Base-by-base conservation (phyloP, 2,888 invertebrate species). In the Drosophila melanosoma region DNA sequence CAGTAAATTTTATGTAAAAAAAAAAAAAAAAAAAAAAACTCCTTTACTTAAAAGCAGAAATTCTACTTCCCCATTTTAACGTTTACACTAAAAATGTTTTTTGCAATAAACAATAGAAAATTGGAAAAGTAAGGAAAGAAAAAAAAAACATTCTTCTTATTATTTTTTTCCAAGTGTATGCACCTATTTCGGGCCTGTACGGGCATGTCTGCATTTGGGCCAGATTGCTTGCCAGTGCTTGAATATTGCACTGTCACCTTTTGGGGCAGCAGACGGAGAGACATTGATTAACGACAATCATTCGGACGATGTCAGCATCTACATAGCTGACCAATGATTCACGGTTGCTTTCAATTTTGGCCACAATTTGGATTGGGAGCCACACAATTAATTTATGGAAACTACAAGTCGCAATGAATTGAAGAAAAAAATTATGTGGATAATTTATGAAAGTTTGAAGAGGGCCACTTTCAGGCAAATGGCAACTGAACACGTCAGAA, bases 241-340 rank as follows among this genome's bases (percentile, higher is more conserved):
- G 29, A 77, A 80, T 74, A 68, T 64, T 68, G 58, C 71, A 69
- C 23, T 78, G 69, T 78, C 81, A 75, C 75, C 64, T 65, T 67
- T 65, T 32, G 36, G 54, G 49, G 42, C 49, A 35, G 17, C 48
- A 12, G 23, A n/a, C 56, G 12, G 63, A 54, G 58, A 48, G 77
- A 81, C 81, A 76, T 63, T 83, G 79, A 86, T 72, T 69, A 74
- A 77, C 80, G 75, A 74, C 40, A 63, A 63, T 65, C 69, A 70
- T 49, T 33, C 32, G 59, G 42, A 26, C 29, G 65, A 72, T 57
- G 73, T 72, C 66, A 42, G 36, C 58, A 57, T 48, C 64, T 38
- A 45, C 52, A 26, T 23, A 17, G 51, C 40, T 8, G 5, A 53
- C 36, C 36, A 15, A 23, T 42, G 17, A 65, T 48, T 38, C 36